phyloP scores from a whole-genome alignment of 2,888 invertebrate genomes.

The Mythimna ferrago region DNA sequence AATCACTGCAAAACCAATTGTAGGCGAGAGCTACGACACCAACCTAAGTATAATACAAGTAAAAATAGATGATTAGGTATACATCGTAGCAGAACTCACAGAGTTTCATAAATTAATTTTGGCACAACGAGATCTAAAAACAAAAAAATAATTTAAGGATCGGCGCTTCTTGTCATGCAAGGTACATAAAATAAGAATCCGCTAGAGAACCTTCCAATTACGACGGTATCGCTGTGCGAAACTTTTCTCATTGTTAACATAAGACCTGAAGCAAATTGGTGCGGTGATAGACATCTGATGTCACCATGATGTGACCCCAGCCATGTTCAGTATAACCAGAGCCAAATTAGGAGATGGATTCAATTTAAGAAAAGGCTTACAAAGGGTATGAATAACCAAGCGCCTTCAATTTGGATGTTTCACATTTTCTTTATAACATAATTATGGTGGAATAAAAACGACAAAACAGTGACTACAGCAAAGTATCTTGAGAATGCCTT shows the following conservation, averaged over 20 bases:
- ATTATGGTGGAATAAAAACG: neutral
- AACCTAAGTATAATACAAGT: neutral
- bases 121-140: neutral
- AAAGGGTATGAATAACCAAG: neutral
- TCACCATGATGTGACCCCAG: constrained; percentile 3
- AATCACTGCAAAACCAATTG: constrained; percentile 27
- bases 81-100: neutral
- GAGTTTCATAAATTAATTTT: neutral
- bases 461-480: neutral
- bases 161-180: neutral
- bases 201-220: constrained; percentile 12
- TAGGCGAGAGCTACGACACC: neutral
- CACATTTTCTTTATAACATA: neutral
- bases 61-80: neutral
- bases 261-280: constrained; percentile 19
- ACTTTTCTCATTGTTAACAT: constrained; percentile 17
- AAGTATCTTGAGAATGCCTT: too few relatives aligned
- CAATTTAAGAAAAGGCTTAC: neutral
- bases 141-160: neutral
- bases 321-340: constrained; percentile 16
- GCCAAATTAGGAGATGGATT: constrained; percentile 7
- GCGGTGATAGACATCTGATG: constrained; percentile 20
- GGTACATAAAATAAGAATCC: neutral
- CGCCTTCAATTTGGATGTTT: neutral
- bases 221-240: constrained; percentile 1